These are phyloP conservation scores for Poecilia velifera DNA, from an alignment of 2,797 vertebrate species.

Conservation along the genomic window DNA sequence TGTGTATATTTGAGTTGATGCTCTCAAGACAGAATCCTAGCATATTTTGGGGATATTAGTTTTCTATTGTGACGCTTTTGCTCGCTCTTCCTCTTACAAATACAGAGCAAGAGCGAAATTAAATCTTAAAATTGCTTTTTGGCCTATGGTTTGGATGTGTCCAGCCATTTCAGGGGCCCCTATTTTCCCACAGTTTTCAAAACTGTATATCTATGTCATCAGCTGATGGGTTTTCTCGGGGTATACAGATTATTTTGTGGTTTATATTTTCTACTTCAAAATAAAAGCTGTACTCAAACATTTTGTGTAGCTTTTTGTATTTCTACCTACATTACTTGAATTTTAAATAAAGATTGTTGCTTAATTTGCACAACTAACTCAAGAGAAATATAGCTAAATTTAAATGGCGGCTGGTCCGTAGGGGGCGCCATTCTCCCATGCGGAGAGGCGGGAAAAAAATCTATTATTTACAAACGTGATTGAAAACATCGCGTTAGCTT, in stretches of 20 bases:
- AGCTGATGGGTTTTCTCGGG: accelerated
- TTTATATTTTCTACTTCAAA: conserved; percentile 35
- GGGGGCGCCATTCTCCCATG: too few relatives aligned
- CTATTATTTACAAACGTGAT: too few relatives aligned
- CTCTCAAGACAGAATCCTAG: neutral
- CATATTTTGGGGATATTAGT: neutral
- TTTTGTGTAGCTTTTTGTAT: neutral
- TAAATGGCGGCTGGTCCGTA: neutral
- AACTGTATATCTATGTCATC: neutral
- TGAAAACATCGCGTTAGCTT: too few relatives aligned
- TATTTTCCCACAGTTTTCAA: neutral
- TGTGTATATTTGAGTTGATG: neutral
- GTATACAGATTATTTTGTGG: neutral
- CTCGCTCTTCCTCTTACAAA: neutral
- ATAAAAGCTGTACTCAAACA: conserved; percentile 35
- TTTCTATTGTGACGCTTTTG: neutral
- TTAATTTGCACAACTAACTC: neutral
- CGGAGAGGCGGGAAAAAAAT: too few relatives aligned
- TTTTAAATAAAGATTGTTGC: neutral
- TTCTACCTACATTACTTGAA: neutral
- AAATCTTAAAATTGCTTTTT: neutral
- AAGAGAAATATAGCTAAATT: neutral
- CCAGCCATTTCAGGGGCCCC: neutral
- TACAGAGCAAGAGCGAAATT: neutral
- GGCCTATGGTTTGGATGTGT: neutral